Evolutionary conservation across 2,888 invertebrate species (phyloP).

Genomic region (Ophioninae sp.): DNA sequence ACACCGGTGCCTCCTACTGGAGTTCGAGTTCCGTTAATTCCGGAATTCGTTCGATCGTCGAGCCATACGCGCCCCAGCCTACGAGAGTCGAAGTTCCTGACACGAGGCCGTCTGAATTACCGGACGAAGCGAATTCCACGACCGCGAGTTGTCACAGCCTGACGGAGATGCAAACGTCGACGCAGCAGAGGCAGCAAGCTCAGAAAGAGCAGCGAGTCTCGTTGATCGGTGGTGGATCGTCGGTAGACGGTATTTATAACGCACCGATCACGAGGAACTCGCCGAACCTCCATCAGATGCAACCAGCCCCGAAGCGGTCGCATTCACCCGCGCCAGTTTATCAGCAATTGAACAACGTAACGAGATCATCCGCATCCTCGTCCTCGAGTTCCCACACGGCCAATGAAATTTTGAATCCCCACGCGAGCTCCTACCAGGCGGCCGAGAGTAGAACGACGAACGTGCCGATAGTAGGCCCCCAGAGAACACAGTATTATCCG

Average conservation of each 20-base stretch:
- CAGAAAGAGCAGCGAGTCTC: constrained; percentile 59
- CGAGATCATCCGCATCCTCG: constrained; percentile 70
- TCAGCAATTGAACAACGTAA: constrained; percentile 74
- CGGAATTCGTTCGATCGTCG: constrained; percentile 71
- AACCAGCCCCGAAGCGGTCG: constrained; percentile 68
- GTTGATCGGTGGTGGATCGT: constrained; percentile 31
- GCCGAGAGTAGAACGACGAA: constrained; percentile 63
- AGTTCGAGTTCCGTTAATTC: constrained; percentile 67
- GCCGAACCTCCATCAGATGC: constrained; percentile 71
- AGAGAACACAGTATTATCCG: constrained; percentile 78
- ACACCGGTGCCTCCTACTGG: constrained; percentile 70
- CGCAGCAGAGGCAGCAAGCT: constrained; percentile 58
- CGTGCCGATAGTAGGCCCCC: constrained; percentile 67
- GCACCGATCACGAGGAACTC: constrained; percentile 55
- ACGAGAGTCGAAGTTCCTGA: constrained; percentile 78
- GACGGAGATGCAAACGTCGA: constrained; percentile 78
- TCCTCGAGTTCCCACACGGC: constrained; percentile 70
- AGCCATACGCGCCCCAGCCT: constrained; percentile 78
- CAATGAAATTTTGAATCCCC: constrained; percentile 61
- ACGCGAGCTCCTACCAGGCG: constrained; percentile 63
- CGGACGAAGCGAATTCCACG: constrained; percentile 53
- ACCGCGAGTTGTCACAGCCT: constrained; percentile 66
- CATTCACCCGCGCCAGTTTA: constrained; percentile 75
- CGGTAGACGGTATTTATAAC: constrained; percentile 36
- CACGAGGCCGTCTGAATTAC: constrained; percentile 75